Evolutionary conservation across 2,113 vertebrate species (phyloP).

Genomic region (Cricetomys ansorgei): DNA sequence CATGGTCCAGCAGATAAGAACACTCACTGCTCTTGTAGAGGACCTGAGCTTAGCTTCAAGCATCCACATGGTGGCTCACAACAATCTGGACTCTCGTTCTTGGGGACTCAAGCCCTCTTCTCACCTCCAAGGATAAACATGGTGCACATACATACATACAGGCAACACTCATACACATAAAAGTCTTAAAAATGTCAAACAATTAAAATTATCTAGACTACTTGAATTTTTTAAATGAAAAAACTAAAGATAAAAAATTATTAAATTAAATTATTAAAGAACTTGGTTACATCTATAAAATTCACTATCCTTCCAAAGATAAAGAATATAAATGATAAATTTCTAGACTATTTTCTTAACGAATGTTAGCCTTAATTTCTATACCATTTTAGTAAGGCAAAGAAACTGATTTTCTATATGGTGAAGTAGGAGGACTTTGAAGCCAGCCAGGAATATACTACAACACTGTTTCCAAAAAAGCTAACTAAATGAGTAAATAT

Average conservation of each 20-base stretch:
- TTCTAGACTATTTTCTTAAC: constrained; percentile 42
- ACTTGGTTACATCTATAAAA: neutral
- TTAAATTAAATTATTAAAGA: constrained; percentile 19
- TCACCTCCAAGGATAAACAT: neutral
- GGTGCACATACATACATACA: neutral
- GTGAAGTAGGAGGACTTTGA: neutral
- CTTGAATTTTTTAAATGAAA: neutral
- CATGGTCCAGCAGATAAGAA: neutral
- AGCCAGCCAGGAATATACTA: neutral
- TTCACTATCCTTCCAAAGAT: neutral
- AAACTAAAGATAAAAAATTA: neutral
- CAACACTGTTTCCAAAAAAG: neutral
- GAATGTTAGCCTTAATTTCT: constrained; percentile 9
- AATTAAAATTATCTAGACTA: neutral
- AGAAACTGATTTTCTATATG: neutral
- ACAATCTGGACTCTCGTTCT: neutral
- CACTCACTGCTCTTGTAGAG: neutral
- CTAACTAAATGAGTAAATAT: neutral
- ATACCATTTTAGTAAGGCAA: constrained; percentile 40
- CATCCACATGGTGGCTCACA: neutral
- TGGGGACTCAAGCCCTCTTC: neutral
- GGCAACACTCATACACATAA: neutral
- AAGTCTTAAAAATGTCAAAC: neutral
- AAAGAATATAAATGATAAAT: neutral
- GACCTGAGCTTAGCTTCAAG: neutral